A percentile compares a stretch with the other conserved stretches of the same genome.
These are phyloP conservation scores for Scaptodrosophila lebanonensis DNA, from an alignment of 1,140 invertebrate genomes.

Conservation along the genomic window DNA sequence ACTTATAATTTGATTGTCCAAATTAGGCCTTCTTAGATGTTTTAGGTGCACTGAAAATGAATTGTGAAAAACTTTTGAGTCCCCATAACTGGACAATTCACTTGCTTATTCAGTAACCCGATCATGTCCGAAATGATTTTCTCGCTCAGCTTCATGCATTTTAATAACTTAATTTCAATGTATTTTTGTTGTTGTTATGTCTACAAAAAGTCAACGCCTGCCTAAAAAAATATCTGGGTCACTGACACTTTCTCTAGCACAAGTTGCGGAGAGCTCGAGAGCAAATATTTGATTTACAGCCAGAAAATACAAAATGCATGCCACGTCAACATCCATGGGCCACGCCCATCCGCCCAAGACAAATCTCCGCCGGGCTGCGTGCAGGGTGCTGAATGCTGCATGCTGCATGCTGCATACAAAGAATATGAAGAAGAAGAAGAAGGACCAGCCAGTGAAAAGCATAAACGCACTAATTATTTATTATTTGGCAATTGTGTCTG, in stretches of 20 bases:
- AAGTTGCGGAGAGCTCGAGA: neutral
- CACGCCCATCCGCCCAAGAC: slow-evolving; percentile 47
- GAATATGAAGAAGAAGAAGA: no score
- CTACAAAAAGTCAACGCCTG: slow-evolving; percentile 12
- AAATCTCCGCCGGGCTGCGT: no score
- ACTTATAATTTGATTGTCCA: no score
- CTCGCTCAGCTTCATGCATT: neutral
- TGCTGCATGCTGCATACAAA: no score
- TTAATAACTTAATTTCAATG: slow-evolving; percentile 33
- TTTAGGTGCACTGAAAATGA: no score
- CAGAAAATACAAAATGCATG: slow-evolving; percentile 59
- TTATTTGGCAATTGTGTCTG: slow-evolving; percentile 75
- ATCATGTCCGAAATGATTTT: no score
- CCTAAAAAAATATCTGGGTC: slow-evolving; percentile 40
- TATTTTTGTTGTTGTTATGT: slow-evolving; percentile 13
- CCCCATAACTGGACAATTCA: no score
- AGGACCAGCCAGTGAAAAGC: neutral
- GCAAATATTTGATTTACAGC: slow-evolving; percentile 68
- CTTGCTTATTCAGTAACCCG: no score
- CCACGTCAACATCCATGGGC: slow-evolving; percentile 41
- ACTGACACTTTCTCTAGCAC: slow-evolving; percentile 50
- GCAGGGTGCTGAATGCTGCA: no score
- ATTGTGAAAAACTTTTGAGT: no score
- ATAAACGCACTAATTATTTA: slow-evolving; percentile 61
- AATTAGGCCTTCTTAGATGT: no score